Base-by-base conservation (phyloP, 2,797 vertebrate genomes). In the Ispidina lecontei region DNA sequence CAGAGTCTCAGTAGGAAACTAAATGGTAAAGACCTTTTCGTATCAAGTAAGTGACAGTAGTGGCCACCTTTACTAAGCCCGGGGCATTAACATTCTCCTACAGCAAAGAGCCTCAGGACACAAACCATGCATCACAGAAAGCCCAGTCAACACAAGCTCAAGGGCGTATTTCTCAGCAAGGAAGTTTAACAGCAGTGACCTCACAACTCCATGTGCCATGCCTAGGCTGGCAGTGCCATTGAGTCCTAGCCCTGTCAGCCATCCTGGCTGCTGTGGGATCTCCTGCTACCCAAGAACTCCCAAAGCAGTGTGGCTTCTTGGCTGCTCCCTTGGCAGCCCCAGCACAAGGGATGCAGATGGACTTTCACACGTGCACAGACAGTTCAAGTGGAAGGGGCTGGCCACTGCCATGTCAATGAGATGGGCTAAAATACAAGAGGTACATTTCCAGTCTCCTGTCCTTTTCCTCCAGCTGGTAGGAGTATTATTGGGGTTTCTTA, bases 121-220 rank as follows among this genome's bases (percentile, higher is more conserved):
- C 28, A 60, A 25, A 37, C 19, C 15, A 12, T 58, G 39, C 13
- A 28, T 28, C 39, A 60, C 15, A 33, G 23, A 33, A 19, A 39
- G 23, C 20, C 29, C 19, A 33, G 23, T 39, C 0, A 1, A 31
- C 1, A 0, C 1, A 4, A 56, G 17, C 20, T 31, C 37, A 31
- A 26, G 21, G 12, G 13, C 28, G 11, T 6, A 3, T 44, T 65
- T 65, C 31, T 46, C 51, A 59, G 12, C 3, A 3, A 52, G 31
- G 28, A 52, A 18, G 8, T 11, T 37, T 11, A 59, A 43, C 14
- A 49, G 9, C 4, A 58, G 22, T 4, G 2, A 10, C 20, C 29
- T n/a, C 0, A 0, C 18, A 49, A 35, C 8, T 63, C 25, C 35
- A 7, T n/a, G 11, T 56, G 52, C n/a, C 9, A 1, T 3, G 12